These are phyloP conservation scores for Tarsius wallacei DNA, from an alignment of 2,797 vertebrate species.

Conservation along the genomic window DNA sequence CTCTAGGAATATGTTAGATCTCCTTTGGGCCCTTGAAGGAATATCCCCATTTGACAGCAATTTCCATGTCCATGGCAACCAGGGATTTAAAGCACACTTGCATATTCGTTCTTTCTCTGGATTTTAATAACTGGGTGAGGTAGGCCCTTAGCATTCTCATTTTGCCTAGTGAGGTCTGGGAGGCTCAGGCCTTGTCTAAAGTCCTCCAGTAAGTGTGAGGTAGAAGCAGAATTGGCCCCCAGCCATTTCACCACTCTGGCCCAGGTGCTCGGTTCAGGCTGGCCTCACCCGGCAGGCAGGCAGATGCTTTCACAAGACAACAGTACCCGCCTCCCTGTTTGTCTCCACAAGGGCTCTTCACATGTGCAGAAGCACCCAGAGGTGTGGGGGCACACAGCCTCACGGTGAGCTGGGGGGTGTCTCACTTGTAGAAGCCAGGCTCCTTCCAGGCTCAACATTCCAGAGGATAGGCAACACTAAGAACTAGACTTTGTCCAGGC, in stretches of 20 bases:
- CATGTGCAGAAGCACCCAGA: background rate
- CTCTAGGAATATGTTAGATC: background rate
- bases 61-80: background rate
- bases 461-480: background rate
- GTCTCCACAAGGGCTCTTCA: fast-evolving
- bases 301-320: background rate
- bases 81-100: background rate
- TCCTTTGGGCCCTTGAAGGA: conserved; percentile 1
- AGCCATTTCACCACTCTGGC: background rate
- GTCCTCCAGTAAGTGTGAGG: background rate
- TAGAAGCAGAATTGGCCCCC: background rate
- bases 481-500: background rate
- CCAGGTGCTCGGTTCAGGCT: too few species aligned
- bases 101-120: background rate
- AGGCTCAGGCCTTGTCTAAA: background rate
- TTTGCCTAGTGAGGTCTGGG: background rate
- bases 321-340: background rate
- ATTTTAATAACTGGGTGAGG: background rate
- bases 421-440: background rate
- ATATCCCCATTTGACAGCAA: background rate
- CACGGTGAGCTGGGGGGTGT: background rate
- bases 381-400: too few species aligned
- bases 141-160: background rate
- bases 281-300: background rate
- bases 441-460: background rate